Conservation (phyloP, 2,113 vertebrate genomes). For the Telmatochromis bifrenatus region DNA sequence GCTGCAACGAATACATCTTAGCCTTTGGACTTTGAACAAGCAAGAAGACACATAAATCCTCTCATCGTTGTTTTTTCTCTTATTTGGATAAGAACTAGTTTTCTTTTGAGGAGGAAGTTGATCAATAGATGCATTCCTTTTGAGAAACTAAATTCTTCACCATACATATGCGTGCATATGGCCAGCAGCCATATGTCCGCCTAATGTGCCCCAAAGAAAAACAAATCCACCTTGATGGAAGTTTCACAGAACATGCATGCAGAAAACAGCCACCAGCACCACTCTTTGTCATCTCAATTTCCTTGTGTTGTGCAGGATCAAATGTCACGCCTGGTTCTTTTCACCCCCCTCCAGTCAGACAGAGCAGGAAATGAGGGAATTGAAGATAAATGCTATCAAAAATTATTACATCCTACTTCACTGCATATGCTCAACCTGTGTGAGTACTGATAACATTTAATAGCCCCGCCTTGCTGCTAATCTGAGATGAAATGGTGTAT, state of each 20-base stretch:
- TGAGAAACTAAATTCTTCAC: background rate
- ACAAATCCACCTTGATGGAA: background rate
- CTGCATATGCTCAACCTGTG: slow-evolving; percentile 39
- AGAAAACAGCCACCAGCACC: background rate
- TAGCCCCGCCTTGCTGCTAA: slow-evolving; percentile 29
- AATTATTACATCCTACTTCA: slow-evolving; percentile 48
- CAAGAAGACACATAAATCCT: background rate
- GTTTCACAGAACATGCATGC: background rate
- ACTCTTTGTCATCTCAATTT: slow-evolving; percentile 16
- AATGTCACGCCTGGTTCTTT: background rate
- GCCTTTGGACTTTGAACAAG: background rate
- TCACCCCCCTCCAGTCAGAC: slow-evolving; percentile 20
- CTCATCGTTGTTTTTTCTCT: background rate
- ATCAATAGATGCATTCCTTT: background rate
- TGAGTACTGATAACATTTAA: slow-evolving; percentile 44
- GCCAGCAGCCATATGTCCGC: background rate
- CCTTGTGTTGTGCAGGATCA: background rate
- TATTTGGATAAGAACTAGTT: background rate
- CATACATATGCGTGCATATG: background rate
- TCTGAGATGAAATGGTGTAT: slow-evolving; percentile 38
- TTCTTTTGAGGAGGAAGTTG: background rate
- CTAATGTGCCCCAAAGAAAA: background rate
- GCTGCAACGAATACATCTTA: background rate
- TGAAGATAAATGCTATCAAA: slow-evolving; percentile 44
- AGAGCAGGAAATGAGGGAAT: slow-evolving; percentile 39